phyloP scores from a whole-genome alignment of 2,797 vertebrate species.

The Chiroxiphia lanceolata region DNA sequence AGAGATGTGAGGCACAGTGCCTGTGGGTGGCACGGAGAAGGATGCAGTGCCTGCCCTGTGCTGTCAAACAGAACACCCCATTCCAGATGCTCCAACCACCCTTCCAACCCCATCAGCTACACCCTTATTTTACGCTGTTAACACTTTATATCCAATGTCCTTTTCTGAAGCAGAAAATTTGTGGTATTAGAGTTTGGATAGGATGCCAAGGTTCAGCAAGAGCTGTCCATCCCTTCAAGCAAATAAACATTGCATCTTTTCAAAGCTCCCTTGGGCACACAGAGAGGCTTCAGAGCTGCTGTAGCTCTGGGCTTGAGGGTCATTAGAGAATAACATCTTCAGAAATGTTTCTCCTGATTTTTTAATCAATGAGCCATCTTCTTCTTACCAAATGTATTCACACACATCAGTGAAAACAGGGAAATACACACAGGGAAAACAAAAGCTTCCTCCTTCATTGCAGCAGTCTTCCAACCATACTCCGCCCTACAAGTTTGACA shows the following conservation, averaged over 20 bases:
- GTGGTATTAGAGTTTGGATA: neutral
- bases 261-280: neutral
- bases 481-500: neutral
- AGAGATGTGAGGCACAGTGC: neutral
- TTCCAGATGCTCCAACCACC: neutral
- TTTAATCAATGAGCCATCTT: neutral
- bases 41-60: neutral
- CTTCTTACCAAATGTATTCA: neutral
- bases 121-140: neutral
- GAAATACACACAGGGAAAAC: neutral
- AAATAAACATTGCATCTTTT: neutral
- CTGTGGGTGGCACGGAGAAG: conserved; percentile 26
- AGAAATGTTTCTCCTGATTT: neutral
- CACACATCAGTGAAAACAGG: neutral
- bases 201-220: neutral
- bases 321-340: neutral
- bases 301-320: neutral
- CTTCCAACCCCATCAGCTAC: neutral
- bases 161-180: neutral
- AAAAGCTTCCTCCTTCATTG: neutral
- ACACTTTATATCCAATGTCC: neutral
- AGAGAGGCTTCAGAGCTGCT: neutral
- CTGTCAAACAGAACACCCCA: neutral
- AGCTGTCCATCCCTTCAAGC: neutral
- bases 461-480: neutral